Conservation (phyloP, 2,888 invertebrate species). For the Morinoia aosen region DNA sequence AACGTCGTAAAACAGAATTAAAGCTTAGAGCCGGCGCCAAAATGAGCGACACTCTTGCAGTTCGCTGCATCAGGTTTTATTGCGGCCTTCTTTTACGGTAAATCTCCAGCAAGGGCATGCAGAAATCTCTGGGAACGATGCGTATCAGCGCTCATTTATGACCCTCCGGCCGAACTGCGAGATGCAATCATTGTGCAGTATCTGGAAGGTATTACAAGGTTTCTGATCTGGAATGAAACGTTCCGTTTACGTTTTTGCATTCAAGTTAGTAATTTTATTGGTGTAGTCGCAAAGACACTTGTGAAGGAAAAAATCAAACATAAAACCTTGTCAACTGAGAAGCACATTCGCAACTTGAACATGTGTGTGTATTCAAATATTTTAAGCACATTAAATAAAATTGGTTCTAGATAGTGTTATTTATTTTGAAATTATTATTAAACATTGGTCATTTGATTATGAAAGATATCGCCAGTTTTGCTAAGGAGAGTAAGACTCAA, state of each 20-base stretch:
- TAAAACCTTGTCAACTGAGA: background rate
- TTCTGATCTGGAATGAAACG: background rate
- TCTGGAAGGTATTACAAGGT: background rate
- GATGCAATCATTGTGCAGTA: background rate
- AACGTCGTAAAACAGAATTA: slow-evolving; percentile 13
- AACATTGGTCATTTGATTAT: no score
- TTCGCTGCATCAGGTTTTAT: background rate
- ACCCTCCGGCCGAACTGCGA: background rate
- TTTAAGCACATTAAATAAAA: no score
- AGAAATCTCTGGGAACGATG: background rate
- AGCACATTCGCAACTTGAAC: background rate
- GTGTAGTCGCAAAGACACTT: background rate
- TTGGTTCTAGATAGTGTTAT: no score
- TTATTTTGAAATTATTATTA: no score
- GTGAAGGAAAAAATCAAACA: background rate
- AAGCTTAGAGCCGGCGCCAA: background rate
- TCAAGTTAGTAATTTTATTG: background rate
- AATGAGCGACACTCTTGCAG: background rate
- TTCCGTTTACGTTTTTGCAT: background rate
- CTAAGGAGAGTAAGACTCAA: no score
- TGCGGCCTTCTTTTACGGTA: background rate
- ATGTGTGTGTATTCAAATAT: background rate
- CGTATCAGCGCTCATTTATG: background rate
- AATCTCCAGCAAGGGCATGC: background rate
- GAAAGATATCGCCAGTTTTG: no score